Conservation (phyloP, 2,797 vertebrate genomes). For the Coccyzus lansbergi region DNA sequence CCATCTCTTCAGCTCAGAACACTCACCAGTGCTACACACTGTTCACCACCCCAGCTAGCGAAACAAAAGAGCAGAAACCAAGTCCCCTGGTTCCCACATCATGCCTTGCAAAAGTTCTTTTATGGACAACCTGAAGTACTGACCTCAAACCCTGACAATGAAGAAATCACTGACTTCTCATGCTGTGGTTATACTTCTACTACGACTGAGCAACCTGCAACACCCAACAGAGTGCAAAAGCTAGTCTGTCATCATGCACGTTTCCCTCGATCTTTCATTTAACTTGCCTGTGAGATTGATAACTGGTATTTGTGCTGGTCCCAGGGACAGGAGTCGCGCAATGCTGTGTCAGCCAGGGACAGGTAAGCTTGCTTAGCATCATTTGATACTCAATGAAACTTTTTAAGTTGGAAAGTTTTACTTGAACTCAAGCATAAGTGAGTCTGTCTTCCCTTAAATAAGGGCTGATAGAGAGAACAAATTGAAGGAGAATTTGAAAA, state of each 20-base stretch:
- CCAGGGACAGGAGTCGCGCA: neutral
- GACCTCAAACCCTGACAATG: neutral
- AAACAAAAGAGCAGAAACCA: neutral
- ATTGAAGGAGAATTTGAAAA: neutral
- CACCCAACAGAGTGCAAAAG: neutral
- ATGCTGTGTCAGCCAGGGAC: neutral
- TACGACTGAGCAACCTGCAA: neutral
- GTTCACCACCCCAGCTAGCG: neutral
- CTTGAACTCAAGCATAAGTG: conserved; percentile 28
- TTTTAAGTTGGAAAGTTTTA: conserved; percentile 30
- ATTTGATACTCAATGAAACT: conserved; percentile 67
- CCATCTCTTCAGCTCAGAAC: neutral
- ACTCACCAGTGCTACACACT: neutral
- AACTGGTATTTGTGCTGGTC: neutral
- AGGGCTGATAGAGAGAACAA: neutral
- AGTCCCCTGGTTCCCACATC: neutral
- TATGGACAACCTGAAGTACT: neutral
- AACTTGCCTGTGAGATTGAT: conserved; percentile 12
- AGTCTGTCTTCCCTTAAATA: conserved; percentile 45
- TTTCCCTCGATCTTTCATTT: conserved; percentile 20
- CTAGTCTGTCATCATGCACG: neutral
- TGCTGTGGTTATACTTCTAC: neutral
- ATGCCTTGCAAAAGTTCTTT: neutral
- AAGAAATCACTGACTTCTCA: conserved; percentile 16
- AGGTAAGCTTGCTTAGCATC: conserved; percentile 24